A percentile compares a stretch with the other conserved stretches of the same genome.
Evolutionary conservation across 2,113 vertebrate species (phyloP).

Genomic region (western clawed frog (Xenopus tropicalis)): UCB_Xtro_10.0 CM004450.2:38827501-38828000

Average conservation of each 20-base stretch:
- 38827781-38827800: conserved; percentile 95
- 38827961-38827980: no score
- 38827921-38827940: no score
- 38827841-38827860: conserved; percentile 89
- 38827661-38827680: conserved; percentile 19
- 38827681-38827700: conserved; percentile 9
- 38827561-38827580: conserved; percentile 39
- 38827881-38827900: background rate
- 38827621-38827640: conserved; percentile 41
- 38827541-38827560: conserved; percentile 27
- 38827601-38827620: conserved; percentile 23
- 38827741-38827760: conserved; percentile 45
- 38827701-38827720: conserved; percentile 22
- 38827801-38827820: conserved; percentile 86
- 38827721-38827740: conserved; percentile 53
- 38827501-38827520: conserved; percentile 31
- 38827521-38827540: conserved; percentile 51
- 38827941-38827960: no score
- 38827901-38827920: no score
- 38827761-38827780: conserved; percentile 66
- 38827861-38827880: conserved; percentile 83
- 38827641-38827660: background rate
- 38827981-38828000: no score
- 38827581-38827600: conserved; percentile 46
- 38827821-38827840: conserved; percentile 86